Evolutionary conservation across 2,888 invertebrate genomes (phyloP).

Genomic region (Cheilosia soror): DNA sequence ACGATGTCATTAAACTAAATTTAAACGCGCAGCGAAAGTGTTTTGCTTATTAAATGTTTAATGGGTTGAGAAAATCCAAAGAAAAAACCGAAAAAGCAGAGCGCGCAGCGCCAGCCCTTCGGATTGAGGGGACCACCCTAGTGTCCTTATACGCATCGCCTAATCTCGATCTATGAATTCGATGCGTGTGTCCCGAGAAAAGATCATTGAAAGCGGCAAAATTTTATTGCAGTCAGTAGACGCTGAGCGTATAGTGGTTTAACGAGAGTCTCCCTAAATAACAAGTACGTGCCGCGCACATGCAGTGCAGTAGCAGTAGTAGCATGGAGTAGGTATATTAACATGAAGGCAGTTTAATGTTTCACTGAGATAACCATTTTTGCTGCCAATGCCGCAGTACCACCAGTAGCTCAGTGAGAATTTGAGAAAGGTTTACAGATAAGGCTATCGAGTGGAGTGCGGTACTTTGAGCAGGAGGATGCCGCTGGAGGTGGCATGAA

Average conservation of each 20-base stretch:
- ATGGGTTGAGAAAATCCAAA: constrained; percentile 74
- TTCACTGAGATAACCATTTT: background rate
- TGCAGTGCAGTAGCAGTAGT: constrained; percentile 10
- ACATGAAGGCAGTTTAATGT: constrained; percentile 5
- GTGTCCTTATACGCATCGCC: constrained; percentile 63
- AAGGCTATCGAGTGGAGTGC: background rate
- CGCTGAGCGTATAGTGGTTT: constrained; percentile 42
- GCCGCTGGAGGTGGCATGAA: too few relatives aligned
- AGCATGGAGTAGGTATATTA: background rate
- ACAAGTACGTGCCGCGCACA: constrained; percentile 12
- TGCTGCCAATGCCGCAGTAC: background rate
- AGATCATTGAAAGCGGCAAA: constrained; percentile 65
- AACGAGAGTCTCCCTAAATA: constrained; percentile 49
- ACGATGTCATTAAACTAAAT: constrained; percentile 73
- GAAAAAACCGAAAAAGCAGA: constrained; percentile 59
- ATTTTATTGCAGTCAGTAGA: constrained; percentile 66
- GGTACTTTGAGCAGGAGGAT: too few relatives aligned
- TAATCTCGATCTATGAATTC: constrained; percentile 64
- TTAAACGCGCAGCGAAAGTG: constrained; percentile 74
- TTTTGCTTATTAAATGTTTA: constrained; percentile 75
- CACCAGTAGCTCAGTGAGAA: background rate
- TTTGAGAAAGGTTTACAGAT: background rate
- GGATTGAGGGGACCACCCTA: constrained; percentile 66
- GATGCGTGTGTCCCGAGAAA: constrained; percentile 67
- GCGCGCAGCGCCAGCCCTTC: constrained; percentile 51